Evolutionary conservation across 2,797 vertebrate species (phyloP).

Genomic region (Staurois parvus): DNA sequence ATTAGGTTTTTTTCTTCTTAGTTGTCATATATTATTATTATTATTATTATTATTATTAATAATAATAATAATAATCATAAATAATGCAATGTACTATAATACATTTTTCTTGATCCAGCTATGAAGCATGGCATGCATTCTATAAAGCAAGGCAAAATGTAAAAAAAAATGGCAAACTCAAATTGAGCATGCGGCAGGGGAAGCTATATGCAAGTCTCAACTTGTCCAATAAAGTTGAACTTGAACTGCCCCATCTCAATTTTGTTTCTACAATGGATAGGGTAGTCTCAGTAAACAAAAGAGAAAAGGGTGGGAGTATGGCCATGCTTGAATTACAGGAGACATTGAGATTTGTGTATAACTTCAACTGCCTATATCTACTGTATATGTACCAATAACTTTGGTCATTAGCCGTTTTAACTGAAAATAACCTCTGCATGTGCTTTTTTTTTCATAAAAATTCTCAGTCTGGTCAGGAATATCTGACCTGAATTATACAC

Average conservation of each 20-base stretch:
- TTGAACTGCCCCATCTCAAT: background rate
- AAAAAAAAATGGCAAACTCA: background rate
- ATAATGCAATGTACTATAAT: too few species aligned
- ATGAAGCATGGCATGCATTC: background rate
- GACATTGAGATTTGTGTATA: background rate
- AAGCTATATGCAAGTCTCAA: background rate
- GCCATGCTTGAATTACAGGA: background rate
- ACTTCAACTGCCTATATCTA: too few species aligned
- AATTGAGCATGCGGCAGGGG: too few species aligned
- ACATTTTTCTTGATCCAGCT: background rate
- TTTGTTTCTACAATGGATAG: background rate
- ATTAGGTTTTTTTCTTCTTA: too few species aligned
- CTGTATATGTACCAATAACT: background rate
- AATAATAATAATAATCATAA: too few species aligned
- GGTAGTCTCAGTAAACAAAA: background rate
- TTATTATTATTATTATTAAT: too few species aligned
- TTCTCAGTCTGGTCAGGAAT: background rate
- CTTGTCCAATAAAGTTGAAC: background rate
- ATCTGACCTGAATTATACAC: too few species aligned
- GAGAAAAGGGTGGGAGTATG: too few species aligned
- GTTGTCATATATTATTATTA: too few species aligned
- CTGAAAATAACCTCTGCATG: background rate
- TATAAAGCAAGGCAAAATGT: background rate
- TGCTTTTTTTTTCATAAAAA: background rate
- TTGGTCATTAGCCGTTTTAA: background rate